Conservation (phyloP, 2,113 vertebrate genomes). For the Fregata magnificens region DNA sequence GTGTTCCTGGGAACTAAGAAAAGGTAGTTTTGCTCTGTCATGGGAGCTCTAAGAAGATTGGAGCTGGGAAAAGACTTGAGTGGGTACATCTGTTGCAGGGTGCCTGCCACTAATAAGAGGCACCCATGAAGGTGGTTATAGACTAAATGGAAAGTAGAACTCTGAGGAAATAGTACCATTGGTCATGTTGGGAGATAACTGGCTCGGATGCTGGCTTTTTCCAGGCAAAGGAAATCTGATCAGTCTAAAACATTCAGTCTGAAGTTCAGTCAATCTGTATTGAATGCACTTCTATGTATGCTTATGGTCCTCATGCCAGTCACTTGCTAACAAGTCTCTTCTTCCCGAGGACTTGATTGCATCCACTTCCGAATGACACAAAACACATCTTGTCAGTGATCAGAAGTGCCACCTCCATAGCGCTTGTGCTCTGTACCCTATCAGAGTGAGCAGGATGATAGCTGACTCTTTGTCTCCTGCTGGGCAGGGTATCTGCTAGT, state of each 20-base stretch:
- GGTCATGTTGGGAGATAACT: neutral
- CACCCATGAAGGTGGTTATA: neutral
- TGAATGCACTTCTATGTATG: neutral
- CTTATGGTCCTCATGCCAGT: neutral
- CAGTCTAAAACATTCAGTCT: neutral
- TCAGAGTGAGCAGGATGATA: rapidly evolving
- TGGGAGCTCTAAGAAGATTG: neutral
- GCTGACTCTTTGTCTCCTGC: neutral
- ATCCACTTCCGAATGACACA: neutral
- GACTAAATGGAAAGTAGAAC: neutral
- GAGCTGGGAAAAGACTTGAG: neutral
- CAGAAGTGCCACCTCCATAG: neutral
- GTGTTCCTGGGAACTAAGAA: neutral
- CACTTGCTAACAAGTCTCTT: neutral
- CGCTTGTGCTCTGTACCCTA: neutral
- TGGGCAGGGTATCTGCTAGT: neutral
- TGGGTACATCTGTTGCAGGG: neutral
- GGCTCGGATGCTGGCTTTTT: neutral
- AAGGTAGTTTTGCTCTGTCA: neutral
- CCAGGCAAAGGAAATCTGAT: neutral
- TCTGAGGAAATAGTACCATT: neutral
- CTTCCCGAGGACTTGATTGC: neutral
- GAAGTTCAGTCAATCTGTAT: neutral
- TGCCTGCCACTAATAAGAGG: neutral
- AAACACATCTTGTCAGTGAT: neutral